Evolutionary conservation across 2,113 vertebrate genomes (phyloP), one percentile per base, ranked within the genome.

Genomic region (Telmatochromis sp.): DNA sequence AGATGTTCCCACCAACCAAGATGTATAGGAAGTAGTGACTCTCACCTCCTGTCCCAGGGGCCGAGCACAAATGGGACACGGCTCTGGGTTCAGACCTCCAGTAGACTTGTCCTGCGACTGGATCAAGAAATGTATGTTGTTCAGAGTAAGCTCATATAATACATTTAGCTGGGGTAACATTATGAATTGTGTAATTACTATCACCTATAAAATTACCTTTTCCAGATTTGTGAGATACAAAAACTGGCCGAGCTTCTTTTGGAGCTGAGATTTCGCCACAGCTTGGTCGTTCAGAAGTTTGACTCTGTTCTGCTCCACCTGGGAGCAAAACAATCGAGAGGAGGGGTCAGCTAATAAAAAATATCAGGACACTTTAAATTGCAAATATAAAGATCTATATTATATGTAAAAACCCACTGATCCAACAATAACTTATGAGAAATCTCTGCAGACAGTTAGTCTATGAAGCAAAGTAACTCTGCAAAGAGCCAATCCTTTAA

Each of bases 51-150:
- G 97, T 58, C 98, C 99, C 55, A 99, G 96, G 0, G 98, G 97
- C 28, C 97, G 97, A 33, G 98, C 97, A 95, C 99, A 99, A 93
- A 99, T 99, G 2, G 99, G 99, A 95, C 99, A 99, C 0, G 98
- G 99, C 89, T 99, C 98, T 55, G 98, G 98, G 94, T 99, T 99
- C 94, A 98, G 88, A 33, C 97, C 98, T 82, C 97, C 98, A 14
- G 97, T 98, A 2, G 98, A 97, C 95, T 99, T 98, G 95, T 99
- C 98, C 94, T 99, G 98, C 91, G 99, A 99, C 98, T 99, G 51
- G 9, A 93, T 85, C 10, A 83, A 80, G 10, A 12, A 84, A 87
- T 23, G 11, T 1, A 19, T 10, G 12, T 58, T 53, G 78, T 81
- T 42, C 57, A 14, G 14, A 47, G n/a, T 31, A 11, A 83, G 19